Percentiles rank a stretch among this genome's conserved stretches.
These are phyloP conservation scores for Anguilla marmorata DNA, from an alignment of 2,797 vertebrate genomes.

Conservation along the genomic window DNA sequence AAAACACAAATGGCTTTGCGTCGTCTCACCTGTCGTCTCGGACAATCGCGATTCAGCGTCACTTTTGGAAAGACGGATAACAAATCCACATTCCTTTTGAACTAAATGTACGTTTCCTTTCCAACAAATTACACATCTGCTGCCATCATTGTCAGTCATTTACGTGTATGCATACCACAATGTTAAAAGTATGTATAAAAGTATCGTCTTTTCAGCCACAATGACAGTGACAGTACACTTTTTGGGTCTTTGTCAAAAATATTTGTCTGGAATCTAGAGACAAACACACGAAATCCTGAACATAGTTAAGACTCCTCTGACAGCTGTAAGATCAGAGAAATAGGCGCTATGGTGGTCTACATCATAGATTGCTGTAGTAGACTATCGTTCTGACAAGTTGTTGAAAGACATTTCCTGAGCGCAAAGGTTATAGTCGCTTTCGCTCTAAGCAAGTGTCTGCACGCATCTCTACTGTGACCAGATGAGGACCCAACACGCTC, in stretches of 20 bases:
- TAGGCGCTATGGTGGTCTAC: neutral
- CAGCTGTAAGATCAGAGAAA: neutral
- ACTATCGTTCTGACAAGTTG: neutral
- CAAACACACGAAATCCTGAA: neutral
- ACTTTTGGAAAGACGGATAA: too few species aligned
- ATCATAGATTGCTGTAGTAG: neutral
- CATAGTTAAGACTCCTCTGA: neutral
- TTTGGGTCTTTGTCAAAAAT: neutral
- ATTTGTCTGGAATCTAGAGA: neutral
- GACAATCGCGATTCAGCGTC: too few species aligned
- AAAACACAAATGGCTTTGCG: too few species aligned
- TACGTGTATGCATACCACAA: too few species aligned
- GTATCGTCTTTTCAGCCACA: neutral
- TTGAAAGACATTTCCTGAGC: constrained; percentile 4
- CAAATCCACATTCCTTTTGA: too few species aligned
- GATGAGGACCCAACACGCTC: neutral
- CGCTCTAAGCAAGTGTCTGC: neutral
- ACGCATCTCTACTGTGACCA: neutral
- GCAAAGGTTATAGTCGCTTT: neutral
- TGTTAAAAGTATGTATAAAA: neutral
- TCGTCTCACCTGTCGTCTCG: too few species aligned
- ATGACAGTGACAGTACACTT: neutral
- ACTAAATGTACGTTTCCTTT: too few species aligned
- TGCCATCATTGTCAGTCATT: too few species aligned
- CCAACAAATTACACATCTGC: too few species aligned